Evolutionary conservation across 2,888 invertebrate species (phyloP), one percentile per base, ranked within the genome.

Genomic region (Calephelis perditalis): DNA sequence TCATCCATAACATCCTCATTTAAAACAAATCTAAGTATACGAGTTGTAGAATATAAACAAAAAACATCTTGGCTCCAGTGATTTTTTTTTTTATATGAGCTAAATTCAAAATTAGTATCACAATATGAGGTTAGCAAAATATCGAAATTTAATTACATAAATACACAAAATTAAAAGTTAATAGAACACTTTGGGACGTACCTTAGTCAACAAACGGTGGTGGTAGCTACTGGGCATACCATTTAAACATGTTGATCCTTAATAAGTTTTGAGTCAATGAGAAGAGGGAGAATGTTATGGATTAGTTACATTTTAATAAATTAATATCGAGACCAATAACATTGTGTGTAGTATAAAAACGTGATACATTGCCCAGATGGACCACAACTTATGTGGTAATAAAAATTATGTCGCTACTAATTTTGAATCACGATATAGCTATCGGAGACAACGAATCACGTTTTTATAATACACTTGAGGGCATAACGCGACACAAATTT

Each of bases 271-370:
- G 88, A 86, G 81, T 86, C 83, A 85, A 86, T 82, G 83, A 82
- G 83, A 86, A 86, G 85, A 85, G 85, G 88, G 90, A 90, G 89
- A 90, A 90, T 89, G 88, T 90, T 89, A 90, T 90, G 90, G 87
- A 90, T 90, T 90, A 90, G 90, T 90, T 82, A 85, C 81, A 85
- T 81, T 80, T 80, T 75, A 74, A 79, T 78, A 84, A 75, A 78
- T 74, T 81, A 76, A 74, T 73, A 79, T 68, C 68, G 74, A 69
- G 55, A 49, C 57, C 64, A 58, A 67, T 71, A 65, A 75, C 66
- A 65, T 62, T 73, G 70, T 73, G 79, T 76, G 81, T 75, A 69
- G 56, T 77, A 77, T 75, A 77, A 76, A 78, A 81, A 80, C 77
- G 76, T 76, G 78, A 71, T 65, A 62, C 56, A 43, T 68, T 67